phyloP scores from a whole-genome alignment of 2,113 vertebrate species.

The Aegypius monachus region DNA sequence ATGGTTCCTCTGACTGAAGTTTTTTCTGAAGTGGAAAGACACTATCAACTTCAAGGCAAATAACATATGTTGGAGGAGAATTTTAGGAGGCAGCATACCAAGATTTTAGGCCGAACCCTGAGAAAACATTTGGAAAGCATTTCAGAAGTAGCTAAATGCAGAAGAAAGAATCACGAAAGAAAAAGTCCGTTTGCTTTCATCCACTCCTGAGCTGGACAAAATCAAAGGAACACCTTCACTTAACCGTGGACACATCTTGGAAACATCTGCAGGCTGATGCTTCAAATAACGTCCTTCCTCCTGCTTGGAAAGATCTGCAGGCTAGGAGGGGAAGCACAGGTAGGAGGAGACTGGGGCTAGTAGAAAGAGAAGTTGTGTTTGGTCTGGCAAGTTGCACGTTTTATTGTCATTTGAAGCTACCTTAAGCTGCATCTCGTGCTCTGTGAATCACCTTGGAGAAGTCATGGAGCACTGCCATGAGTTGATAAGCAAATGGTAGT shows the following conservation, averaged over 20 bases:
- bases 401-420: neutral
- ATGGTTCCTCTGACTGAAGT: neutral
- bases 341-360: neutral
- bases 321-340: neutral
- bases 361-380: neutral
- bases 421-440: accelerated
- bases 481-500: neutral
- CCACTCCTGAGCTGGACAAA: neutral
- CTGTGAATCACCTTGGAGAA: neutral
- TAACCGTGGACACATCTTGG: accelerated
- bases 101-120: constrained; percentile 5
- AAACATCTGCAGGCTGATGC: neutral
- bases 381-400: neutral
- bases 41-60: neutral
- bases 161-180: neutral
- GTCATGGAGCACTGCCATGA: neutral
- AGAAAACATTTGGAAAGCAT: constrained; percentile 23
- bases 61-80: constrained; percentile 17
- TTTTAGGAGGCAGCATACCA: constrained; percentile 8
- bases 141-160: constrained; percentile 4
- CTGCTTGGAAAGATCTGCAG: neutral
- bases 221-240: neutral
- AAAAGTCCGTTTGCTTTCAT: neutral
- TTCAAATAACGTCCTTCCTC: neutral
- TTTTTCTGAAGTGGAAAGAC: neutral